Evolutionary conservation across 2,797 vertebrate genomes (phyloP).

Genomic region (Danio albolineatus): DNA sequence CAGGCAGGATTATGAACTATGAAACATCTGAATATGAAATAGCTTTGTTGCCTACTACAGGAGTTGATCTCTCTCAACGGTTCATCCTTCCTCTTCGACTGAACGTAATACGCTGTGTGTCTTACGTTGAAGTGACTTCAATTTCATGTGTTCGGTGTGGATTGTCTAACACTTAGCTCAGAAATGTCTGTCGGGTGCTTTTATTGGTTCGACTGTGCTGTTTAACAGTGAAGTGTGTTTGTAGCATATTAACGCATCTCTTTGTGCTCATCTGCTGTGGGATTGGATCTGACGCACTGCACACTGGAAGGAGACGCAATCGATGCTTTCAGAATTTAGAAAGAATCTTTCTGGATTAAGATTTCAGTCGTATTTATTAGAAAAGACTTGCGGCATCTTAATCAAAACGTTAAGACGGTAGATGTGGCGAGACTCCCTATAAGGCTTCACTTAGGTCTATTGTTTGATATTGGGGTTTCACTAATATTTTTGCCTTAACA

Average conservation of each 20-base stretch:
- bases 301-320: conserved; percentile 27
- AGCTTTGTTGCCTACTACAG: conserved; percentile 15
- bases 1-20: conserved; percentile 21
- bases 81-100: conserved; percentile 22
- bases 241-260: conserved; percentile 27
- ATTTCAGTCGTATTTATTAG: conserved; percentile 14
- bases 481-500: conserved; percentile 47
- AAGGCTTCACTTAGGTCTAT: conserved; percentile 32
- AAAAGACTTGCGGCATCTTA: conserved; percentile 28
- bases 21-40: conserved; percentile 18
- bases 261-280: conserved; percentile 13
- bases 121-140: conserved; percentile 34
- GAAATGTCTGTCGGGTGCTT: conserved; percentile 46
- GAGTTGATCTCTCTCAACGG: conserved; percentile 23
- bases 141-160: conserved; percentile 25
- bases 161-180: conserved; percentile 29
- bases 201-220: conserved; percentile 38
- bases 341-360: conserved; percentile 5
- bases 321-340: conserved; percentile 19
- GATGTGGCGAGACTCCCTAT: conserved; percentile 13
- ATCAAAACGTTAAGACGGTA: conserved; percentile 33
- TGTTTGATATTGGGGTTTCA: conserved; percentile 20
- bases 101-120: conserved; percentile 37
- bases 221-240: conserved; percentile 37
- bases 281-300: conserved; percentile 21